These are phyloP conservation scores for Dromaius novaehollandiae DNA, from an alignment of 2,113 vertebrate genomes.

Conservation along the genomic window DNA sequence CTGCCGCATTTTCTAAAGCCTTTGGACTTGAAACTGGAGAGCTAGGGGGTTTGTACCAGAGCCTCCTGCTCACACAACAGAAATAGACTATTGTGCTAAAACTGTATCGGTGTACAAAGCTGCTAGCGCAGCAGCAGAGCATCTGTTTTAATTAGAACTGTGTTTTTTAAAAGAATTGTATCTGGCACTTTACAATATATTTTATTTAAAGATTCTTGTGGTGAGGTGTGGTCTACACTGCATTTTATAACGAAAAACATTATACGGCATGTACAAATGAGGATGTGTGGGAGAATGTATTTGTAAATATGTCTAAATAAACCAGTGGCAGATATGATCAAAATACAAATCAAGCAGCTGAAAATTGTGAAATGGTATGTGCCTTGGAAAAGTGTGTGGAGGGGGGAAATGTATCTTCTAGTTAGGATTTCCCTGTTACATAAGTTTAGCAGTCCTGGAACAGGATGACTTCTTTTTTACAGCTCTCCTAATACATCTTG, in stretches of 20 bases:
- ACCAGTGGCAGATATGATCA: constrained; percentile 31
- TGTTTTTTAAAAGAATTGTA: constrained; percentile 59
- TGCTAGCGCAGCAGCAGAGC: constrained; percentile 8
- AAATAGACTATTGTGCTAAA: constrained; percentile 37
- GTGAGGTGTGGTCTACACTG: not conserved
- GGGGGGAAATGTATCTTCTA: constrained; percentile 10
- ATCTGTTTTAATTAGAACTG: constrained; percentile 54
- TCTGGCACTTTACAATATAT: constrained; percentile 70
- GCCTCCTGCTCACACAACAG: not conserved
- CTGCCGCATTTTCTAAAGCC: constrained; percentile 88
- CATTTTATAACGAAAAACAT: constrained; percentile 11
- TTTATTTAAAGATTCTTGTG: constrained; percentile 60
- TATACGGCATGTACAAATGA: not conserved
- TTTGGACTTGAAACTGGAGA: constrained; percentile 80
- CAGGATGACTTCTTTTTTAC: constrained; percentile 60
- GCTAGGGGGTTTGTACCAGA: constrained; percentile 42
- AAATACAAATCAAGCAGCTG: not conserved
- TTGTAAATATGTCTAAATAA: constrained; percentile 55
- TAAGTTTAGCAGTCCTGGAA: constrained; percentile 27
- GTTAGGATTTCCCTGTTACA: constrained; percentile 62
- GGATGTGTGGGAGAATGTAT: not conserved
- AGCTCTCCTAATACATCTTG: constrained; percentile 63
- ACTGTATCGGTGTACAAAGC: not conserved
- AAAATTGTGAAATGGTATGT: not conserved
- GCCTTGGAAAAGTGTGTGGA: not conserved